Base-by-base conservation (phyloP, 30 jellyfish, hydroid and myxozoan genomes). In the Hydractinia echinata region DNA sequence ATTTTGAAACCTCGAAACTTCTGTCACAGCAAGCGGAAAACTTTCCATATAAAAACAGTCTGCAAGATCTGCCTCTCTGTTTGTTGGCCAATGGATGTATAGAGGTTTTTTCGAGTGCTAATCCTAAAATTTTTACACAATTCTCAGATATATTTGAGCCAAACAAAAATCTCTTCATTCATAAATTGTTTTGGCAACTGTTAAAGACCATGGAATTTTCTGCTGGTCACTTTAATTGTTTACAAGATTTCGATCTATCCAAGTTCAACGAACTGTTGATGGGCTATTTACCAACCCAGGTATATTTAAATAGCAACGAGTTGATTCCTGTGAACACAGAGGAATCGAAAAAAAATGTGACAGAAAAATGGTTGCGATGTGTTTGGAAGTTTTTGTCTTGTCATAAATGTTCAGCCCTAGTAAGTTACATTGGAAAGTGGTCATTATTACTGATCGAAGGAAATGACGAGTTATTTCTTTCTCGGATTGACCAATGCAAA, bases 21-120 rank as follows among this genome's bases (percentile, higher is more conserved):
- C 44, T 30, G 44, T 30, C 44, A 30, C 44, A 30, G 44, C 44
- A 30, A 30, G 44, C 44, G 44, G 2, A 30, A 30, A 2, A 30
- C 44, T 30, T 30, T 30, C 44, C 44, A 30, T 30, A 30, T 30
- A 30, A 30, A 30, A 30, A 30, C 44, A 30, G 44, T 30, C 44
- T 64, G 9, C 76, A 76, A 8, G 96, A 87, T 15, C 54, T 89
- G 66, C 96, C 96, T 20, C 88, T 89, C 16, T 77, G 91, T 20
- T 62, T 89, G 53, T 69, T 85, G 15, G 96, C 91, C 15, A 88
- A 89, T 69, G 82, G 54, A 4, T 7, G 53, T 21, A 54, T 89
- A 79, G 64, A 90, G 70, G 52, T n/a, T 14, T 78, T 89, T 73
- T 58, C 82, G 44, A 74, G 52, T 15, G 13, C 61, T 11, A 67